phyloP scores from a whole-genome alignment of 2,113 vertebrate genomes.

The Pristiophorus japonicus region DNA sequence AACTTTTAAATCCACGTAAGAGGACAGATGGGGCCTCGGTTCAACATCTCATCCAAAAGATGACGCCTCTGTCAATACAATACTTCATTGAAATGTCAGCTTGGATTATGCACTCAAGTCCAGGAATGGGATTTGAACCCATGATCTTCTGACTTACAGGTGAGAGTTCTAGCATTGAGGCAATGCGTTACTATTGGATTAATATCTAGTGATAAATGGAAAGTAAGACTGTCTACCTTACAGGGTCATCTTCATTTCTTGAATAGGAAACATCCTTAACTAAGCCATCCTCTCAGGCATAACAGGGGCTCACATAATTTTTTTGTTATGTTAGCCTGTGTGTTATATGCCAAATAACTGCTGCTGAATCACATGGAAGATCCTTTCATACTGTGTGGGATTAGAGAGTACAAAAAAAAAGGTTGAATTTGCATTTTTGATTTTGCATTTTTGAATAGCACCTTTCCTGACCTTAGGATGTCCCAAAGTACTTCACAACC shows the following conservation, averaged over 20 bases:
- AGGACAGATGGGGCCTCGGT: no score
- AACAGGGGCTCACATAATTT: not conserved
- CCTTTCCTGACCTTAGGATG: not conserved
- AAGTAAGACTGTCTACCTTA: not conserved
- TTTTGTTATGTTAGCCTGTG: not conserved
- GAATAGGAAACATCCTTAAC: no score
- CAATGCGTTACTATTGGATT: not conserved
- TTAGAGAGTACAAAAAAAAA: not conserved
- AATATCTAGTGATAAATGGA: not conserved
- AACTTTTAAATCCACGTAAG: no score
- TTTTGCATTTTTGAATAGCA: no score
- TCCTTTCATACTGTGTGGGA: not conserved
- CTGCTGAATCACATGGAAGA: not conserved
- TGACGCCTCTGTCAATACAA: no score
- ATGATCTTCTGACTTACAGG: not conserved
- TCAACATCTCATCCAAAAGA: no score
- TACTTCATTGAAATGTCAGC: not conserved
- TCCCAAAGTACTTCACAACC: no score
- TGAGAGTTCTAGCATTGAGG: not conserved
- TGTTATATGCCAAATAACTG: not conserved
- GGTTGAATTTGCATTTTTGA: not conserved
- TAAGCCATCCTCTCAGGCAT: not conserved
- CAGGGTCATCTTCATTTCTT: not conserved
- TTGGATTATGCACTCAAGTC: not conserved
- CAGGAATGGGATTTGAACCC: not conserved